Percentiles rank a stretch among this genome's conserved stretches.
Conservation (phyloP, 2,797 vertebrate species). For the Agapornis canus region DNA sequence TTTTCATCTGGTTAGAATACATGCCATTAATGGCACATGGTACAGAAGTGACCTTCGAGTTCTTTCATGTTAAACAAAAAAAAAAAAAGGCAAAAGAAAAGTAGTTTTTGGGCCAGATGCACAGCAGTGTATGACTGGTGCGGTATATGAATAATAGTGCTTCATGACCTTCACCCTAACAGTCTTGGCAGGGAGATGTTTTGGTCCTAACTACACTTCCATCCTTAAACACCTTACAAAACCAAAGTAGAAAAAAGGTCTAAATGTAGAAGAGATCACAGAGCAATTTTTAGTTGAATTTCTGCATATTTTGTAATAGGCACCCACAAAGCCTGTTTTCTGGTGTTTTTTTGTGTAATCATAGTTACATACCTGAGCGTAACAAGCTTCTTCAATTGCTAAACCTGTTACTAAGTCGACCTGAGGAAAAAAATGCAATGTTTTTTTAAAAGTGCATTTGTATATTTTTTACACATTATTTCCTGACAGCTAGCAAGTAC, state of each 20-base stretch:
- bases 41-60: background rate
- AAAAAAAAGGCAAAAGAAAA: background rate
- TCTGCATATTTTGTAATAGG: background rate
- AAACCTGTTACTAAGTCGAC: slow-evolving; percentile 94
- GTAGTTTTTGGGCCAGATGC: background rate
- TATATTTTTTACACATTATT: background rate
- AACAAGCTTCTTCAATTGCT: slow-evolving; percentile 98
- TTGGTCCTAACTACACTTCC: background rate
- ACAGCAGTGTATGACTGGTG: background rate
- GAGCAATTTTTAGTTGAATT: background rate
- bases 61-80: background rate
- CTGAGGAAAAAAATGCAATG: slow-evolving; percentile 74
- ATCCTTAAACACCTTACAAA: background rate
- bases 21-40: background rate
- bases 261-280: background rate
- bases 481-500: background rate
- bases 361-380: slow-evolving; percentile 87
- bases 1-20: background rate
- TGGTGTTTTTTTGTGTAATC: background rate
- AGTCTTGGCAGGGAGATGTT: background rate
- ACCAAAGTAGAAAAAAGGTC: background rate
- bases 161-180: background rate
- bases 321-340: background rate
- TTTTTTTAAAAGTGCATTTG: background rate
- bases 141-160: background rate